phyloP scores from a whole-genome alignment of 2,888 invertebrate genomes.

The Leucozona laternaria region DNA sequence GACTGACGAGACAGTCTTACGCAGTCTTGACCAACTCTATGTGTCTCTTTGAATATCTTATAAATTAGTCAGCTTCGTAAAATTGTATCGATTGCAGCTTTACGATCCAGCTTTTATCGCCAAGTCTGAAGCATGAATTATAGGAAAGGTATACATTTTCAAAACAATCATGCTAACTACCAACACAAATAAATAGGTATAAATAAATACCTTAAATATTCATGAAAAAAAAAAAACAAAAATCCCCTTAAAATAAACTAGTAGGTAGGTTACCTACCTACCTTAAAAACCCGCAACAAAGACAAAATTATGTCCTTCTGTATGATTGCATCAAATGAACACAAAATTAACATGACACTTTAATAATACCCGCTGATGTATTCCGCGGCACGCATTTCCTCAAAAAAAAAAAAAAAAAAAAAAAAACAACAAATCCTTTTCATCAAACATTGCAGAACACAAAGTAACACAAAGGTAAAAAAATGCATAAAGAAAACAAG shows the following conservation, averaged over 20 bases:
- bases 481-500: slow-evolving; percentile 40
- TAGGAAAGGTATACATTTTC: too few relatives aligned
- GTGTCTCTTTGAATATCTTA: too few relatives aligned
- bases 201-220: too few relatives aligned
- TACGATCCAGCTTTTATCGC: too few relatives aligned
- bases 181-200: too few relatives aligned
- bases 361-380: slow-evolving; percentile 57
- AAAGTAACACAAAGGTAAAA: slow-evolving; percentile 17
- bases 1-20: too few relatives aligned
- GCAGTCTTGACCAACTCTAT: too few relatives aligned
- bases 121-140: too few relatives aligned
- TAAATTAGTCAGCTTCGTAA: too few relatives aligned
- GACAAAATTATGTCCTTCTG: slow-evolving; percentile 21
- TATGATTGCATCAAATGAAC: slow-evolving; percentile 64
- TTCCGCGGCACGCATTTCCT: slow-evolving; percentile 66
- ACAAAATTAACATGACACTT: slow-evolving; percentile 70
- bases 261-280: not conserved
- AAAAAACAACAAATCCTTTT: slow-evolving; percentile 43
- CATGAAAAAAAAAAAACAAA: not conserved
- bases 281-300: slow-evolving; percentile 13
- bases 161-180: too few relatives aligned
- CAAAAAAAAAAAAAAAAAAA: slow-evolving; percentile 5
- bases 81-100: too few relatives aligned
- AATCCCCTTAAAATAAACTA: not conserved
- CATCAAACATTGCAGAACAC: slow-evolving; percentile 29